Base-by-base conservation (phyloP, 2,113 vertebrate genomes). In the Polyodon spathula region DNA sequence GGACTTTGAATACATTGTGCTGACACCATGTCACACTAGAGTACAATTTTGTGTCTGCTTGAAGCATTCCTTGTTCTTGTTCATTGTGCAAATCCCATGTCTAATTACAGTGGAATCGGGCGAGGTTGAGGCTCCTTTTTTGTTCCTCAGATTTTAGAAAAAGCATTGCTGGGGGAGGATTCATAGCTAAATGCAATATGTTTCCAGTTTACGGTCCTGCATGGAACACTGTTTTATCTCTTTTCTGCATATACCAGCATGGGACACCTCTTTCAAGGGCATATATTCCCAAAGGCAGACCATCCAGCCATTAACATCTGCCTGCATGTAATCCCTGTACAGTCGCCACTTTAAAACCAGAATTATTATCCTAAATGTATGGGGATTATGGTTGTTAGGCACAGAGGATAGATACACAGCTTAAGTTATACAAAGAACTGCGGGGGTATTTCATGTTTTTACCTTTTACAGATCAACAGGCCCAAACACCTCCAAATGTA, bases 241-340 rank as follows among this genome's bases (percentile, higher is more conserved):
- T n/a, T 6, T n/a, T 12, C 15, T n/a, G 12, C 6, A 5, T 14
- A 50, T n/a, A 50, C 8, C 12, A 50, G 48, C 12, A n/a, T 50
- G 48, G 48, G 12, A 50, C 48, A 50, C 27, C 27, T 11, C 48
- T n/a, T 50, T 50, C 48, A 50, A 50, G 48, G 48, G 27, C 27
- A n/a, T 14, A 50, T 50, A 50, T n/a, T 50, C 48, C 48, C 48
- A 6, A 1, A n/a, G 48, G 48, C 48, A 10, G 15, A 50, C 10
- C 48, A 50, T 5, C 14, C 48, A 50, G 48, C 48, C 48, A 50
- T n/a, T n/a, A 50, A 50, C 48, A 50, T 50, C 48, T 50, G 48
- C 14, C 48, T 50, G 48, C 6, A 11, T 10, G 9, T 50, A 50
- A 50, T 50, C 48, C 12, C 2, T n/a, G 14, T n/a, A n/a, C 48